Evolutionary conservation across 2,113 vertebrate genomes (phyloP).

Genomic region (Aplodontia rufa): DNA sequence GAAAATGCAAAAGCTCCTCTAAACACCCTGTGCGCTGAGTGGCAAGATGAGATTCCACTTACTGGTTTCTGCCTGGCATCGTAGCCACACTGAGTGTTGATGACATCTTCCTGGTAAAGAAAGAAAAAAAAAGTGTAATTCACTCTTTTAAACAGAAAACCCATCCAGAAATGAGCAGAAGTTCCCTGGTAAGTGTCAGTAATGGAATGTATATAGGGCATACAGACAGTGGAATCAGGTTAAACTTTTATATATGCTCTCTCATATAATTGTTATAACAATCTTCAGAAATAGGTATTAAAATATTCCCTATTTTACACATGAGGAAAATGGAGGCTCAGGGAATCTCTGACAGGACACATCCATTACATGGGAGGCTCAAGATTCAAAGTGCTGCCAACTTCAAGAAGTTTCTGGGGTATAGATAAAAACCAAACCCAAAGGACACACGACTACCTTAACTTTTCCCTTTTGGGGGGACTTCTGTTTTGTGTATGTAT

Average conservation of each 20-base stretch:
- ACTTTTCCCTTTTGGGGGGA: neutral
- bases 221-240: rapidly evolving
- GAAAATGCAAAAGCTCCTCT: neutral
- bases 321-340: neutral
- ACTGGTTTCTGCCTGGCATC: conserved; percentile 96
- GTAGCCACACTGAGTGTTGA: conserved; percentile 98
- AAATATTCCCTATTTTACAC: neutral
- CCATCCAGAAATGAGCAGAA: neutral
- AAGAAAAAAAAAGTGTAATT: conserved; percentile 55
- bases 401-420: neutral
- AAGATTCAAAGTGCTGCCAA: neutral
- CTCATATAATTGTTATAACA: neutral
- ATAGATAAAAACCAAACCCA: neutral
- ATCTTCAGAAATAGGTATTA: neutral
- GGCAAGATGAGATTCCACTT: conserved; percentile 75
- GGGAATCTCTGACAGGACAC: neutral
- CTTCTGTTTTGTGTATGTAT: neutral
- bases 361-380: neutral
- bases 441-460: neutral
- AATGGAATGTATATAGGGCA: neutral
- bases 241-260: neutral
- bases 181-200: neutral
- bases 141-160: neutral
- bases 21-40: neutral
- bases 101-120: conserved; percentile 93